These are phyloP conservation scores for Peromyscus eremicus DNA, from an alignment of 2,797 vertebrate genomes.

Conservation along the genomic window DNA sequence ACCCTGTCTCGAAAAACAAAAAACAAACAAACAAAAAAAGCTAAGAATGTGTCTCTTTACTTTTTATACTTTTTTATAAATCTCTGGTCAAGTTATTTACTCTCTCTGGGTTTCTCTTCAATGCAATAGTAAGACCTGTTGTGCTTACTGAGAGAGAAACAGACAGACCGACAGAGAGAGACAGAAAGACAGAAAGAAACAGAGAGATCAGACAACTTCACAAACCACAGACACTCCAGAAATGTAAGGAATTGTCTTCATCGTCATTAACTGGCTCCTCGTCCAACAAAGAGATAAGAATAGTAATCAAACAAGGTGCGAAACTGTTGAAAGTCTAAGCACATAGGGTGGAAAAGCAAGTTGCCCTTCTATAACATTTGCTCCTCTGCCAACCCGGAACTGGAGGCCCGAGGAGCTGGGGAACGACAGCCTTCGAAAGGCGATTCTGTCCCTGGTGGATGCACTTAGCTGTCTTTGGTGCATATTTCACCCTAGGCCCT, in stretches of 20 bases:
- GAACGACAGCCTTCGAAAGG: neutral
- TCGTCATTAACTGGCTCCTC: neutral
- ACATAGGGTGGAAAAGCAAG: neutral
- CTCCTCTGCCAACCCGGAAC: neutral
- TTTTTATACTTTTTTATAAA: neutral
- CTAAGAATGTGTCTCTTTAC: neutral
- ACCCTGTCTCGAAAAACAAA: no score
- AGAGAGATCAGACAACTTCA: neutral
- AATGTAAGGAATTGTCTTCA: neutral
- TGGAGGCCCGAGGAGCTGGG: neutral
- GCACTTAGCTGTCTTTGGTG: neutral
- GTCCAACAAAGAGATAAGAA: neutral
- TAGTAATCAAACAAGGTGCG: neutral
- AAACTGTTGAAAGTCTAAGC: neutral
- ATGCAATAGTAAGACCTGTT: neutral
- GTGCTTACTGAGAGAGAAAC: neutral
- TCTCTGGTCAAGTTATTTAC: neutral
- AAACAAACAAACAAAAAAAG: no score
- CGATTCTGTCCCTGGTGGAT: neutral
- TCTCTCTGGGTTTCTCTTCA: neutral
- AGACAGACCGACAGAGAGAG: neutral
- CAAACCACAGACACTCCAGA: neutral
- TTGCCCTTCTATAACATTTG: accelerated
- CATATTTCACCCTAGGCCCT: neutral
- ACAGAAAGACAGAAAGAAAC: no score